Evolutionary conservation across 2,113 vertebrate genomes (phyloP).

Genomic region (Lophura nycthemera): DNA sequence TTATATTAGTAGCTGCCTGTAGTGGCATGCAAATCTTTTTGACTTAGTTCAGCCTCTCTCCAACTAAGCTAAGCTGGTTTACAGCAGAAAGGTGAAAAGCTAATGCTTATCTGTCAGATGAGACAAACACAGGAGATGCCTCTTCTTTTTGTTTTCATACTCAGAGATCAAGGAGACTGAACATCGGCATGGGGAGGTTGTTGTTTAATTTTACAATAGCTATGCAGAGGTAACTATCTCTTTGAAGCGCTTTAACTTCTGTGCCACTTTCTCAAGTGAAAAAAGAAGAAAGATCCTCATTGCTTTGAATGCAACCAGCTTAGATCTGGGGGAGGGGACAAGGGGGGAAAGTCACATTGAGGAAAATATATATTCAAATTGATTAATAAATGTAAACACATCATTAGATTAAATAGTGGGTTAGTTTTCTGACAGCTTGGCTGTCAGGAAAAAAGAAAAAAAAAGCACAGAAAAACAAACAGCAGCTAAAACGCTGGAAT

Average conservation of each 20-base stretch:
- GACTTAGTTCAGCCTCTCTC: not conserved
- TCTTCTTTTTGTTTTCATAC: constrained; percentile 28
- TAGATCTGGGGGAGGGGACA: constrained; percentile 42
- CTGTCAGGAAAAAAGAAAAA: constrained; percentile 28
- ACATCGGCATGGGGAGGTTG: not conserved
- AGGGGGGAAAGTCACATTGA: constrained; percentile 10
- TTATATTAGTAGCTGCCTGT: not conserved
- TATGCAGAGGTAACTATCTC: constrained; percentile 33
- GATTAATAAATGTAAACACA: constrained; percentile 63
- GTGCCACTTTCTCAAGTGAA: constrained; percentile 37
- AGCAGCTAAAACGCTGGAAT: not conserved
- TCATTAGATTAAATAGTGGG: constrained; percentile 61
- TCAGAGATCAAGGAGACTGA: constrained; percentile 55
- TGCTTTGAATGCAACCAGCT: constrained; percentile 32
- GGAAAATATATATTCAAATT: constrained; percentile 49
- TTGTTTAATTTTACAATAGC: constrained; percentile 66
- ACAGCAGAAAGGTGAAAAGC: not conserved
- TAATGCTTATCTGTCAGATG: not conserved
- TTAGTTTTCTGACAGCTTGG: constrained; percentile 24
- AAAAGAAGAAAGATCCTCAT: constrained; percentile 32
- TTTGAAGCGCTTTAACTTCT: constrained; percentile 66
- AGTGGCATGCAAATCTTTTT: not conserved
- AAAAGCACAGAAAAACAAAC: not conserved
- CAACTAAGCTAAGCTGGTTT: not conserved
- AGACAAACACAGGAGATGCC: not conserved